phyloP scores from a whole-genome alignment of 2,888 invertebrate species.

The Urechis unicinctus region DNA sequence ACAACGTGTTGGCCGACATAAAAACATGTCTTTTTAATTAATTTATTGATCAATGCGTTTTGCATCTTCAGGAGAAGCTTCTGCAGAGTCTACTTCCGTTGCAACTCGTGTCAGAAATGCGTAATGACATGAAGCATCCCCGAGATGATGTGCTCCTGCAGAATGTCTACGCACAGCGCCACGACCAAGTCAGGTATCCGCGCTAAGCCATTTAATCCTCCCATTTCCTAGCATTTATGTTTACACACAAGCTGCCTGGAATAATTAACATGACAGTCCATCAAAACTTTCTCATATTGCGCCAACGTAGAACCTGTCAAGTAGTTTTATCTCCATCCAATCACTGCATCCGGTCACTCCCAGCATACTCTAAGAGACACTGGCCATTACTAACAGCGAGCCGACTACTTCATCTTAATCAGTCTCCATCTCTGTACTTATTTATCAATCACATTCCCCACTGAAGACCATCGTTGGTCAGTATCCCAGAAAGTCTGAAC shows the following conservation, averaged over 20 bases:
- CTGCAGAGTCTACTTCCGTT: slow-evolving; percentile 81
- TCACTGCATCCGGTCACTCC: no score
- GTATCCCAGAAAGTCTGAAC: no score
- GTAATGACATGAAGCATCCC: slow-evolving; percentile 76
- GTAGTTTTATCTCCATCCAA: not conserved
- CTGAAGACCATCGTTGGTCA: no score
- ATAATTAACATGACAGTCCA: no score
- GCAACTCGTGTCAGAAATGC: slow-evolving; percentile 90
- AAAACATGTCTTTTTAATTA: not conserved
- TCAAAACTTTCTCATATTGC: no score
- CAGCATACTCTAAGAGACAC: no score
- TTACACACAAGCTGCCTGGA: no score
- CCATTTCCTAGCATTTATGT: not conserved
- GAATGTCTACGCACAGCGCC: slow-evolving; percentile 88
- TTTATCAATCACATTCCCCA: no score
- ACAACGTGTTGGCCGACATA: not conserved
- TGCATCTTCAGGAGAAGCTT: slow-evolving; percentile 65
- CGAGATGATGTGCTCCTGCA: slow-evolving; percentile 80
- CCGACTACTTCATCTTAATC: no score
- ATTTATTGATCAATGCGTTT: not conserved
- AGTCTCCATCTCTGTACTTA: no score
- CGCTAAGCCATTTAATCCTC: not conserved
- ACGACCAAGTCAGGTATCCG: slow-evolving; percentile 83
- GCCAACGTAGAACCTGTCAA: not conserved
- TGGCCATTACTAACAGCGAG: no score